phyloP scores from a whole-genome alignment of 2,113 vertebrate species.

The Synodontis membranacea region DNA sequence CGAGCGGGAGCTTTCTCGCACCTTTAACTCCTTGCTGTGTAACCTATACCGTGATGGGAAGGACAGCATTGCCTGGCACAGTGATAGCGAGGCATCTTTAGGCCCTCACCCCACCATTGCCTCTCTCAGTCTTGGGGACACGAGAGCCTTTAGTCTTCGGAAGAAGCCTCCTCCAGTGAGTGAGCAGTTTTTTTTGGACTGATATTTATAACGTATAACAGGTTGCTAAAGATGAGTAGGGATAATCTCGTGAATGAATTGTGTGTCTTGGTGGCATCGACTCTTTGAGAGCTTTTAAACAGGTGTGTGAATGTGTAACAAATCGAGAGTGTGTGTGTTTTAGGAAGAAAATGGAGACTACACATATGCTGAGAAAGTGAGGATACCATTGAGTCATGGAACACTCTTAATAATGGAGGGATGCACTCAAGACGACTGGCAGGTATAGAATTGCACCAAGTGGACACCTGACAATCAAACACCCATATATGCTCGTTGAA shows the following conservation, averaged over 20 bases:
- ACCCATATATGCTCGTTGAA: neutral
- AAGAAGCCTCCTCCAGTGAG: constrained; percentile 87
- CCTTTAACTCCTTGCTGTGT: constrained; percentile 92
- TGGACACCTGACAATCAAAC: neutral
- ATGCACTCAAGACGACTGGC: constrained; percentile 92
- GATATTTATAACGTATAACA: neutral
- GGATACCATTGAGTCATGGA: constrained; percentile 85
- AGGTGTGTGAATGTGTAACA: neutral
- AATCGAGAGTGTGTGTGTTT: constrained; percentile 11
- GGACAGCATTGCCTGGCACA: constrained; percentile 96
- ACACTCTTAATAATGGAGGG: constrained; percentile 93
- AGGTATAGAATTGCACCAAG: constrained; percentile 72
- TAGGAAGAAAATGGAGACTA: constrained; percentile 88
- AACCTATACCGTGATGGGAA: constrained; percentile 89
- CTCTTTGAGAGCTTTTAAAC: neutral
- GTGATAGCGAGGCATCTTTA: constrained; percentile 83
- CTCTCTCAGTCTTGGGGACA: constrained; percentile 90
- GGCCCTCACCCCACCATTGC: constrained; percentile 83
- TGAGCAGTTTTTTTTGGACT: neutral
- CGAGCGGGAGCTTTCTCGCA: constrained; percentile 69
- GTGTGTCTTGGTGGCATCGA: neutral
- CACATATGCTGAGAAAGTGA: constrained; percentile 80
- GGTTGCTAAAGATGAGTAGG: neutral
- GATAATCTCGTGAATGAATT: neutral
- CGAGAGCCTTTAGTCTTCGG: constrained; percentile 87